phyloP scores from a whole-genome alignment of 2,113 vertebrate species.

The Pomatorhinus ruficollis region DNA sequence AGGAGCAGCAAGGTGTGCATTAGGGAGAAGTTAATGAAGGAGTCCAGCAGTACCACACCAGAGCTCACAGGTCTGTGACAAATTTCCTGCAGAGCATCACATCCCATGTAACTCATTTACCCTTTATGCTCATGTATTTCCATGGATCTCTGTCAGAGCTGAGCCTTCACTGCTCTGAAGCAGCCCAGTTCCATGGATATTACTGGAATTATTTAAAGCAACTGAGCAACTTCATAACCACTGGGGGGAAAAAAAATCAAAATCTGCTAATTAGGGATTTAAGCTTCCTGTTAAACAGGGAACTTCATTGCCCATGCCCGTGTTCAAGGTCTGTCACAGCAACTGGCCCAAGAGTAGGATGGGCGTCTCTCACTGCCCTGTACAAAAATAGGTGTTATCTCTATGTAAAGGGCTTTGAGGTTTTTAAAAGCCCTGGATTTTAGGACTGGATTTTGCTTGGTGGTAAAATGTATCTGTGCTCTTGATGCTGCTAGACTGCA shows the following conservation, averaged over 20 bases:
- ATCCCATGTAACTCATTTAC: neutral
- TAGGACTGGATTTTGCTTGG: neutral
- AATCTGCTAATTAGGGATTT: neutral
- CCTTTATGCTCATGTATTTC: neutral
- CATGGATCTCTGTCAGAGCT: accelerated
- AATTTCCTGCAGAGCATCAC: neutral
- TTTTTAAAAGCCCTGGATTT: neutral
- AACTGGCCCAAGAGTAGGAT: neutral
- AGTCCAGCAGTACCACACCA: neutral
- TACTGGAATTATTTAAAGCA: neutral
- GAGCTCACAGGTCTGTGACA: accelerated
- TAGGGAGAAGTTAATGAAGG: neutral
- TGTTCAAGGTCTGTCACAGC: neutral
- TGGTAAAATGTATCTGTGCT: neutral
- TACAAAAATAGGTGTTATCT: neutral
- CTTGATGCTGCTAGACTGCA: neutral
- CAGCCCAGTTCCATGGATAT: neutral
- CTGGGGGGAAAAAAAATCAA: accelerated
- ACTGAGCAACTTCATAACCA: neutral
- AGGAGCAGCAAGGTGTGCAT: neutral
- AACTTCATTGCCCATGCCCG: accelerated
- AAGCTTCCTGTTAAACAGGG: neutral
- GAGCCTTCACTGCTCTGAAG: neutral
- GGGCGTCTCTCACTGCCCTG: neutral
- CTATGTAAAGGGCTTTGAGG: neutral